Conservation (phyloP, 2,888 invertebrate species). For the Zygaena filipendulae region DNA sequence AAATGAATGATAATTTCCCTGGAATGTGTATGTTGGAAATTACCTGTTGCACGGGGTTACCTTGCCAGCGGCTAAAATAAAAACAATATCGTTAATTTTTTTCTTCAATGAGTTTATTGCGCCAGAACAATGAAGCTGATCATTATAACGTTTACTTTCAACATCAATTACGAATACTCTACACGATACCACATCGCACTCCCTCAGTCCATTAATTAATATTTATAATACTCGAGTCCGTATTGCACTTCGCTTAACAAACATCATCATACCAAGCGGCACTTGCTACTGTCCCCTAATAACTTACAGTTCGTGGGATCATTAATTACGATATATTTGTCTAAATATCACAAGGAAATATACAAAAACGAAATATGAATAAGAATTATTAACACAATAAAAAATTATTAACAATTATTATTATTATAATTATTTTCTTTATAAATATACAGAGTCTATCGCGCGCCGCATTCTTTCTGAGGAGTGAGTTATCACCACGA, state of each 20-base stretch:
- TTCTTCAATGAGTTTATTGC: slow-evolving; percentile 66
- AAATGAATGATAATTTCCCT: no score
- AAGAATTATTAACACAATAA: slow-evolving; percentile 65
- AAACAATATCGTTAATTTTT: slow-evolving; percentile 55
- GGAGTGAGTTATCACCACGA: slow-evolving; percentile 51
- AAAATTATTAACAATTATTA: slow-evolving; percentile 65
- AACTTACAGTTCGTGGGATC: slow-evolving; percentile 66
- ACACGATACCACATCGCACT: slow-evolving; percentile 56
- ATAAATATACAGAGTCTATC: slow-evolving; percentile 55
- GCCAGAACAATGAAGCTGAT: slow-evolving; percentile 68
- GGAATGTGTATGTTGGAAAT: no score
- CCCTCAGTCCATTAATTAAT: slow-evolving; percentile 50
- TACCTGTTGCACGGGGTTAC: no score
- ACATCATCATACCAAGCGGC: slow-evolving; percentile 49
- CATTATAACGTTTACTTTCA: slow-evolving; percentile 68
- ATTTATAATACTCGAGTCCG: slow-evolving; percentile 55
- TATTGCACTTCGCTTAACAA: slow-evolving; percentile 61
- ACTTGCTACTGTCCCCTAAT: slow-evolving; percentile 54
- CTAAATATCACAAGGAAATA: slow-evolving; percentile 70
- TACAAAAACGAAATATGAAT: slow-evolving; percentile 66
- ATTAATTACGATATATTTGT: slow-evolving; percentile 62
- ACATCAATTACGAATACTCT: slow-evolving; percentile 66
- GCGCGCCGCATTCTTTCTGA: slow-evolving; percentile 28
- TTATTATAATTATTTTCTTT: no score
- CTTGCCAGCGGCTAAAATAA: slow-evolving; percentile 40